phyloP scores from a whole-genome alignment of 2,888 invertebrate genomes.

The Alviniconcha strummeri region DNA sequence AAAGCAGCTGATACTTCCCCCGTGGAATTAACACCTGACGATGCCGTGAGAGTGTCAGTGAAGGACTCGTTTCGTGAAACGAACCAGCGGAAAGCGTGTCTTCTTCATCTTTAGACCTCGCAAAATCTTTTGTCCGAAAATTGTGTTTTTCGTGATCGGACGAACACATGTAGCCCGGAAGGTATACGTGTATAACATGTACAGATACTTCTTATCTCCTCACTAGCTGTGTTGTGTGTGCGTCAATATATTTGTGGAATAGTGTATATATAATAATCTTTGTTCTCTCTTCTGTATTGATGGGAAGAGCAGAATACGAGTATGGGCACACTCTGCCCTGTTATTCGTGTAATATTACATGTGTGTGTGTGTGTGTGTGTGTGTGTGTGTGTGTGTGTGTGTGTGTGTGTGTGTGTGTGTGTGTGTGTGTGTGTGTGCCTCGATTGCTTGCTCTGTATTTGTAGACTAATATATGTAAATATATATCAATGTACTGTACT shows the following conservation, averaged over 20 bases:
- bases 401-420: background rate
- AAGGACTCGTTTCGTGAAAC: too few species aligned
- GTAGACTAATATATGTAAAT: background rate
- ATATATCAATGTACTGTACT: background rate
- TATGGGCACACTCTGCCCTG: too few species aligned
- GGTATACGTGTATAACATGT: conserved; percentile 34
- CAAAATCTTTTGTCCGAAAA: conserved; percentile 30
- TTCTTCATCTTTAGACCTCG: too few species aligned
- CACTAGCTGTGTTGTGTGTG: too few species aligned
- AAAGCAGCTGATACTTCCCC: too few species aligned
- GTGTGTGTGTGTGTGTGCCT: background rate
- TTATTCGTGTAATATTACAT: background rate
- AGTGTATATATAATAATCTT: too few species aligned
- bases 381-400: background rate
- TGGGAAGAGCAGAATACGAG: too few species aligned
- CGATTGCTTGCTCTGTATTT: background rate
- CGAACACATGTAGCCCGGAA: conserved; percentile 34
- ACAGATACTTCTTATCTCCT: conserved; percentile 10
- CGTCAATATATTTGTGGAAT: too few species aligned
- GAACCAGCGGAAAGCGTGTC: too few species aligned
- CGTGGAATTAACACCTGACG: too few species aligned
- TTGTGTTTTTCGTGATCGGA: conserved; percentile 19
- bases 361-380: background rate
- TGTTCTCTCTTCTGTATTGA: too few species aligned
- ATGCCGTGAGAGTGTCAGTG: too few species aligned